These are phyloP conservation scores for Ophioderma brevispina DNA, from an alignment of 35 echinoderm and acorn worm genomes.

Conservation along the genomic window DNA sequence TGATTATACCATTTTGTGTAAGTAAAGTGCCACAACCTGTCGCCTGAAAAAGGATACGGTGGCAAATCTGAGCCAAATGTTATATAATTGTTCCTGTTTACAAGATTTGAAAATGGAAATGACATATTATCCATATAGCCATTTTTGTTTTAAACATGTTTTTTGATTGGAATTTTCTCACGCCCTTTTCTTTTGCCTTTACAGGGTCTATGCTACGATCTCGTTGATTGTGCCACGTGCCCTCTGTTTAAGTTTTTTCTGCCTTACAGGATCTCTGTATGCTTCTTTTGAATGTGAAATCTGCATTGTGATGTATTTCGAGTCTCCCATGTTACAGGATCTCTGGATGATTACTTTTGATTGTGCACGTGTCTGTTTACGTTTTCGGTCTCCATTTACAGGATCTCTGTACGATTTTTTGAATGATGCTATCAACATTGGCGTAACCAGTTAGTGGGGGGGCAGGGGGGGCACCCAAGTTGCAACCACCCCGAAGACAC, in stretches of 20 bases:
- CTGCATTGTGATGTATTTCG: too few species aligned
- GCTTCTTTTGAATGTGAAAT: too few species aligned
- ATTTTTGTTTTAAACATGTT: background rate
- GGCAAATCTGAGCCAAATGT: background rate
- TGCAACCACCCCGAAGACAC: too few species aligned
- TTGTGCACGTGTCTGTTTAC: background rate
- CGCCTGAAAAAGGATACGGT: background rate
- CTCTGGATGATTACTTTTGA: too few species aligned
- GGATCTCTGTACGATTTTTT: background rate
- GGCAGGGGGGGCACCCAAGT: too few species aligned
- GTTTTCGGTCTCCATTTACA: background rate
- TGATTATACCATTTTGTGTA: background rate
- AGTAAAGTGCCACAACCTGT: background rate
- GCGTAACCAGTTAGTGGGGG: too few species aligned
- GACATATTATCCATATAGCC: background rate
- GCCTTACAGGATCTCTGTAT: too few species aligned
- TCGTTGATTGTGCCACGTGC: too few species aligned
- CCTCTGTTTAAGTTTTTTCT: too few species aligned
- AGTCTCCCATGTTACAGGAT: too few species aligned
- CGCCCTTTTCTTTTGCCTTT: background rate
- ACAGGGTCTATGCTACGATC: background rate
- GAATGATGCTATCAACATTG: too few species aligned
- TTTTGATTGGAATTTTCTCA: background rate
- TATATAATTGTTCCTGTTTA: background rate
- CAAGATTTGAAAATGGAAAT: background rate